Evolutionary conservation across 2,113 vertebrate species (phyloP).

Genomic region (Pseudonaja textilis): DNA sequence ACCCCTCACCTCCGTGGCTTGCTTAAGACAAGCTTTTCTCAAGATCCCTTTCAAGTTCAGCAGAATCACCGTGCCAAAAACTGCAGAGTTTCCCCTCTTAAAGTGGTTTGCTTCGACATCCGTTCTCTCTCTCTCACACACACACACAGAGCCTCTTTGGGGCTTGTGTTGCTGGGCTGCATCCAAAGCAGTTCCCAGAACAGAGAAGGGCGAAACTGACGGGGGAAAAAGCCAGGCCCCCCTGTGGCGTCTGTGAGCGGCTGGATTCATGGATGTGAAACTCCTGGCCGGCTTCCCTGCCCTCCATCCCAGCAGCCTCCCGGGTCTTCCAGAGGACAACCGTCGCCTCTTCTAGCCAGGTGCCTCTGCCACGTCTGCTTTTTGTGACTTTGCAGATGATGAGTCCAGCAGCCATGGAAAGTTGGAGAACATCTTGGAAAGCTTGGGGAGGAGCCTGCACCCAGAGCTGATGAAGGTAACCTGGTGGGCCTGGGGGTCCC

Average conservation of each 20-base stretch:
- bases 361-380: constrained; percentile 60
- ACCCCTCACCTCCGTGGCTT: not conserved
- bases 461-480: too few relatives aligned
- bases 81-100: not conserved
- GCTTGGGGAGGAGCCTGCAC: constrained; percentile 77
- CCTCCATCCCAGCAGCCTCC: constrained; percentile 58
- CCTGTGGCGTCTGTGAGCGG: not conserved
- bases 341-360: not conserved
- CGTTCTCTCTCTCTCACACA: accelerated
- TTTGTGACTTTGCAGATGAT: constrained; percentile 82
- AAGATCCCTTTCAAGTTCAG: not conserved
- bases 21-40: not conserved
- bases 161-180: not conserved
- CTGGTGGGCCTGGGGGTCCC: not conserved
- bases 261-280: constrained; percentile 28
- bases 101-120: not conserved
- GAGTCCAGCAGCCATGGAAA: constrained; percentile 85
- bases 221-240: not conserved
- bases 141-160: not conserved
- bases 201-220: not conserved
- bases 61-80: not conserved
- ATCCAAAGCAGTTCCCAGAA: constrained; percentile 37
- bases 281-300: constrained; percentile 58
- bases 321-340: constrained; percentile 31
- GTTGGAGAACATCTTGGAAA: constrained; percentile 86